These are phyloP conservation scores for Drosophila kanapiae DNA, from an alignment of 1,140 invertebrate genomes.

Conservation along the genomic window DNA sequence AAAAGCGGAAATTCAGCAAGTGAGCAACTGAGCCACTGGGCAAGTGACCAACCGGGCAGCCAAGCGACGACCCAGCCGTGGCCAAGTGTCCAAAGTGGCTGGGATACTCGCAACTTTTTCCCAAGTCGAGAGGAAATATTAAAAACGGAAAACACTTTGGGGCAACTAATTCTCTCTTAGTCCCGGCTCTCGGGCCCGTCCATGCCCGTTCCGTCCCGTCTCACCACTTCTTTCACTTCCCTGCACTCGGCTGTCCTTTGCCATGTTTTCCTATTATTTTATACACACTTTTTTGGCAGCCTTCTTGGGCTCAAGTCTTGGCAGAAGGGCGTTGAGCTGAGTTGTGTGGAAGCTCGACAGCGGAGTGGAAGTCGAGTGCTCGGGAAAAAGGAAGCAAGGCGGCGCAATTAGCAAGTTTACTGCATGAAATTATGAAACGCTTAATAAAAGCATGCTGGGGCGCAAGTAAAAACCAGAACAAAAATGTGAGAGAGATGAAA, in stretches of 20 bases:
- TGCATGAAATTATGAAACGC: constrained; percentile 82
- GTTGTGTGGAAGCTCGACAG: constrained; percentile 23
- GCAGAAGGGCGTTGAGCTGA: constrained; percentile 44
- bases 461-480: not conserved
- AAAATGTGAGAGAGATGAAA: not conserved
- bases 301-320: constrained; percentile 58
- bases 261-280: constrained; percentile 54
- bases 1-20: constrained; percentile 80
- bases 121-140: constrained; percentile 71
- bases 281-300: constrained; percentile 67
- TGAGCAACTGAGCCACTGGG: constrained; percentile 33
- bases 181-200: not conserved
- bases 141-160: constrained; percentile 83
- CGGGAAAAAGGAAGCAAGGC: constrained; percentile 69
- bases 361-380: constrained; percentile 47
- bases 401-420: constrained; percentile 81
- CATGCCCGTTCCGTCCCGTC: constrained; percentile 1
- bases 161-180: constrained; percentile 69
- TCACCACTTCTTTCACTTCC: constrained; percentile 12
- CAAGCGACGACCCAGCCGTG: constrained; percentile 49
- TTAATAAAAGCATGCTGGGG: constrained; percentile 64
- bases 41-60: constrained; percentile 31
- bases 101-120: constrained; percentile 52
- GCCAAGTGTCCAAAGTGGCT: constrained; percentile 61
- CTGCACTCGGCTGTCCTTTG: constrained; percentile 37